phyloP scores from a whole-genome alignment of 2,888 invertebrate species.

The Papilio elwesi region DNA sequence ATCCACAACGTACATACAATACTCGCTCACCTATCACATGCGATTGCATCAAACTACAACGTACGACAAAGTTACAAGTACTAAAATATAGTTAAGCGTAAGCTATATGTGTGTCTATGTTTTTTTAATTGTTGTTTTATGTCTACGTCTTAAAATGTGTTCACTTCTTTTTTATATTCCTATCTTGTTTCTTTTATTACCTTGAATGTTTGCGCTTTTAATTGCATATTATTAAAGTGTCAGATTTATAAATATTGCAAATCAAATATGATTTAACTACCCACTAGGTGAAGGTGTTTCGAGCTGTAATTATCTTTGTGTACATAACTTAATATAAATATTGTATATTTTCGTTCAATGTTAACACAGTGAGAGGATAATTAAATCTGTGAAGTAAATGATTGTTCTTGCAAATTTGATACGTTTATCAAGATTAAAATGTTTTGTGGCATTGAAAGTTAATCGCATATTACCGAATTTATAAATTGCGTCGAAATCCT shows the following conservation, averaged over 20 bases:
- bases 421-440: neutral
- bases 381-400: neutral
- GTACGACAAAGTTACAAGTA: too few relatives aligned
- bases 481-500: neutral
- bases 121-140: too few relatives aligned
- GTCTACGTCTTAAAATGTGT: too few relatives aligned
- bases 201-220: constrained; percentile 4
- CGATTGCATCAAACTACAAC: too few relatives aligned
- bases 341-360: neutral
- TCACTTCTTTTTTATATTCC: too few relatives aligned
- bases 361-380: neutral
- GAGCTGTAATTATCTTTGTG: constrained; percentile 8
- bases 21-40: too few relatives aligned
- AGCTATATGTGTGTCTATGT: too few relatives aligned
- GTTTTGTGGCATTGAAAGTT: neutral
- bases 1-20: neutral
- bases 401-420: constrained; percentile 6
- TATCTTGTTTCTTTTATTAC: neutral
- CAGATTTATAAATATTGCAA: constrained; percentile 4
- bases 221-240: neutral
- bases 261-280: neutral
- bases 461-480: constrained; percentile 1
- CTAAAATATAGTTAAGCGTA: too few relatives aligned
- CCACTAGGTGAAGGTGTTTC: neutral
- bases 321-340: neutral